Percentiles rank a stretch among this genome's conserved stretches.
Evolutionary conservation across 2,888 invertebrate genomes (phyloP).

Genomic region (Rhodophaea formosa): DNA sequence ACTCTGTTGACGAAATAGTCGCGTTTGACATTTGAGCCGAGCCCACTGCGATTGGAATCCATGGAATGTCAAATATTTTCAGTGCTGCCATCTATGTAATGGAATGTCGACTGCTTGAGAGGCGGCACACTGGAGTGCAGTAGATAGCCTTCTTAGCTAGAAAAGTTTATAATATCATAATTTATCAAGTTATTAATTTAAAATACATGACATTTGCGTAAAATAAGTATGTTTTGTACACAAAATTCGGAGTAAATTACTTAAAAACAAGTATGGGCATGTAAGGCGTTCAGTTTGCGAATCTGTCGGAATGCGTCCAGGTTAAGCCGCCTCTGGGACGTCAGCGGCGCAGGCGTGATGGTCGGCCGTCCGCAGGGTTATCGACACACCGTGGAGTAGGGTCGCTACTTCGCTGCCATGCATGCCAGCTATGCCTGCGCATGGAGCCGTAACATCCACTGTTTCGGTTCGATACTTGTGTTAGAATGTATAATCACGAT

Average conservation of each 20-base stretch:
- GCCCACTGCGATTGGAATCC: conserved; percentile 84
- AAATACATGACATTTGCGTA: background rate
- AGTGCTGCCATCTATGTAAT: conserved; percentile 82
- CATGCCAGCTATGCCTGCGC: conserved; percentile 36
- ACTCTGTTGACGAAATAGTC: conserved; percentile 82
- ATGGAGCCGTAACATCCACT: conserved; percentile 52
- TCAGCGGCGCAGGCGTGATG: conserved; percentile 72
- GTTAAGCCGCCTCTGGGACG: conserved; percentile 63
- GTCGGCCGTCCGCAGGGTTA: conserved; percentile 71
- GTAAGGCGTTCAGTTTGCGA: conserved; percentile 54
- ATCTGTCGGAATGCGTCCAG: conserved; percentile 69
- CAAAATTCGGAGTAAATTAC: background rate
- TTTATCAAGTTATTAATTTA: background rate
- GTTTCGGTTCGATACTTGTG: conserved; percentile 69
- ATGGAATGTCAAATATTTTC: conserved; percentile 85
- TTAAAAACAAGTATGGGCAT: conserved; percentile 38
- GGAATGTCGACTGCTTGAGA: conserved; percentile 64
- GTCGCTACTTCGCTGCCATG: conserved; percentile 43
- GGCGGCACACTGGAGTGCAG: conserved; percentile 64
- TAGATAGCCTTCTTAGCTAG: conserved; percentile 23
- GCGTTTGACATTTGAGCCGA: conserved; percentile 87
- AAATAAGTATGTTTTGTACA: background rate
- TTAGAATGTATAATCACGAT: conserved; percentile 32
- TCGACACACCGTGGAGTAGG: conserved; percentile 72
- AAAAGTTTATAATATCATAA: conserved; percentile 20